Percentiles rank a stretch among this genome's conserved stretches.
Evolutionary conservation across 2,113 vertebrate species (phyloP).

Genomic region (Lamprotornis superbus): DNA sequence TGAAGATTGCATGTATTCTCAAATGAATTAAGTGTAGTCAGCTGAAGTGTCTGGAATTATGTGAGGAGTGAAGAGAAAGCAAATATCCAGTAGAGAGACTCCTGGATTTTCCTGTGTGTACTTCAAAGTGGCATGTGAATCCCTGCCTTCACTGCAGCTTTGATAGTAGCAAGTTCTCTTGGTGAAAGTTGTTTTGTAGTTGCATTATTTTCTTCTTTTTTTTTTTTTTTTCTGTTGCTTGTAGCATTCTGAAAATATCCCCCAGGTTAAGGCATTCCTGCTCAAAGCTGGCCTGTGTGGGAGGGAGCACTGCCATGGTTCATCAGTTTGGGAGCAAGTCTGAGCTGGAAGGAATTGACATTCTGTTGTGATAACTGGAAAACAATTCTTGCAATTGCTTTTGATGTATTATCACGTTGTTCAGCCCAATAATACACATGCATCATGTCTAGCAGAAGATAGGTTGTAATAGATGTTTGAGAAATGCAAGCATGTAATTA

Average conservation of each 20-base stretch:
- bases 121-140: not conserved
- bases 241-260: not conserved
- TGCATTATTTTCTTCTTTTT: not conserved
- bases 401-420: not conserved
- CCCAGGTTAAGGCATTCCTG: not conserved
- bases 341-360: not conserved
- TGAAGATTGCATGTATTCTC: not conserved
- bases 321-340: not conserved
- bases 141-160: not conserved
- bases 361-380: not conserved
- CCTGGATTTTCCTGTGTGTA: not conserved
- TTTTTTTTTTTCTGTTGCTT: not conserved
- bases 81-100: not conserved
- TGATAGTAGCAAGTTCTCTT: not conserved
- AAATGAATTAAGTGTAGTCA: not conserved
- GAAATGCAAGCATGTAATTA: constrained; percentile 14
- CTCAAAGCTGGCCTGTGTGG: not conserved
- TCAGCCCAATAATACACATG: not conserved
- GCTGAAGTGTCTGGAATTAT: not conserved
- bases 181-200: not conserved
- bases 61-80: not conserved
- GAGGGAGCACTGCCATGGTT: not conserved
- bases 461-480: not conserved
- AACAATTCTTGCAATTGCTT: not conserved
- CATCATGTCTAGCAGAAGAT: not conserved